Evolutionary conservation across 2,797 vertebrate species (phyloP).

Genomic region (Trematomus bernacchii): DNA sequence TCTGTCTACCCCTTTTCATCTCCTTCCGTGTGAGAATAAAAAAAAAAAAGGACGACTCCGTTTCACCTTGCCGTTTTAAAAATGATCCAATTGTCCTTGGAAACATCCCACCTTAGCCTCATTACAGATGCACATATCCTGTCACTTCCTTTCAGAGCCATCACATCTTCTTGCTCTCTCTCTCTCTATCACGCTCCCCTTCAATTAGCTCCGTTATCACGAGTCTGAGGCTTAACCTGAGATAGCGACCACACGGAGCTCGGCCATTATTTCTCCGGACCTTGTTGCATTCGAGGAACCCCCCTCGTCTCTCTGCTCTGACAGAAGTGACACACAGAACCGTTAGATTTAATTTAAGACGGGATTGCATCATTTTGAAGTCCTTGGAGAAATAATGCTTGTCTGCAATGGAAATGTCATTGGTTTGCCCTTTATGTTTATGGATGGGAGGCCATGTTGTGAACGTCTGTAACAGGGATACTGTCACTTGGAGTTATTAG

Average conservation of each 20-base stretch:
- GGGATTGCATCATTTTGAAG: constrained; percentile 63
- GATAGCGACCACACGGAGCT: constrained; percentile 30
- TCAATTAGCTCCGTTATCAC: constrained; percentile 71
- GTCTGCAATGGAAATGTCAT: constrained; percentile 68
- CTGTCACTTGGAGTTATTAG: constrained; percentile 62
- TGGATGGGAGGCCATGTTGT: constrained; percentile 62
- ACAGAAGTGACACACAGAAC: constrained; percentile 56
- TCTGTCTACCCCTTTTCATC: constrained; percentile 63
- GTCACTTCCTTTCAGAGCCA: constrained; percentile 48
- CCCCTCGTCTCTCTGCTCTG: constrained; percentile 33
- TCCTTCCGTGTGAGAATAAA: constrained; percentile 10
- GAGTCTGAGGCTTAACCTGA: constrained; percentile 62
- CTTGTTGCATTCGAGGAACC: constrained; percentile 31
- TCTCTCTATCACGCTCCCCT: constrained; percentile 38
- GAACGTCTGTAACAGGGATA: constrained; percentile 57
- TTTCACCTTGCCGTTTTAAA: constrained; percentile 55
- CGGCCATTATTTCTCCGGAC: constrained; percentile 43
- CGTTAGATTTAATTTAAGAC: constrained; percentile 65
- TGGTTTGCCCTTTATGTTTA: constrained; percentile 72
- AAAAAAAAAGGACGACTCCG: constrained; percentile 12
- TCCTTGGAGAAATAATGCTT: constrained; percentile 77
- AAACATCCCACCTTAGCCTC: constrained; percentile 44
- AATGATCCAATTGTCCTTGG: constrained; percentile 53
- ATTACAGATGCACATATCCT: constrained; percentile 59
- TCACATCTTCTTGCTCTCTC: constrained; percentile 39